A percentile compares a stretch with the other conserved stretches of the same genome.
phyloP scores from a whole-genome alignment of 2,113 vertebrate genomes.

The Accipiter cooperii region DNA sequence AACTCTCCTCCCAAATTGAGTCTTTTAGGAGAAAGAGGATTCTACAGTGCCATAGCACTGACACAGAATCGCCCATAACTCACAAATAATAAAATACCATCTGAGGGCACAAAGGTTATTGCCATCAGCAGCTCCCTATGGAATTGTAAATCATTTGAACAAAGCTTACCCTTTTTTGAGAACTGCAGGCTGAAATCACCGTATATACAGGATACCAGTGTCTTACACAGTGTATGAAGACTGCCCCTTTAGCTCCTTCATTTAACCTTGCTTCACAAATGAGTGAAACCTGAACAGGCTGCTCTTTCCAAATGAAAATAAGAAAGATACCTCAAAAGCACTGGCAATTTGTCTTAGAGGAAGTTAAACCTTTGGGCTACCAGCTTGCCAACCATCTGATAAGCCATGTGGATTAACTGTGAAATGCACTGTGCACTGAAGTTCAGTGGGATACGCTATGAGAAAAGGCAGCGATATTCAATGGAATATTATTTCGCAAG shows the following conservation, averaged over 20 bases:
- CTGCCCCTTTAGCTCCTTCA: neutral
- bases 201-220: neutral
- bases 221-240: neutral
- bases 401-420: neutral
- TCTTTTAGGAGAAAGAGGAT: slow-evolving; percentile 7
- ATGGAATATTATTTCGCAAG: neutral
- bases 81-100: slow-evolving; percentile 31
- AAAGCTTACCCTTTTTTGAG: neutral
- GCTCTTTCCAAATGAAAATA: neutral
- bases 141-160: slow-evolving; percentile 31
- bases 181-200: neutral
- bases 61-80: slow-evolving; percentile 15
- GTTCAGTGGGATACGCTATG: neutral
- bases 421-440: neutral
- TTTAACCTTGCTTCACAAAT: slow-evolving; percentile 26
- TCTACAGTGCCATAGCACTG: neutral
- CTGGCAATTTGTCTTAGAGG: neutral
- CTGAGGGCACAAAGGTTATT: slow-evolving; percentile 7
- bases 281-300: neutral
- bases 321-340: neutral
- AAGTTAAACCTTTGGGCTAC: neutral
- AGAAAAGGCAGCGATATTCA: neutral
- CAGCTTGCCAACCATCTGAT: neutral
- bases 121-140: slow-evolving; percentile 1
- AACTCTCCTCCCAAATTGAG: neutral